phyloP scores from a whole-genome alignment of 2,888 invertebrate genomes.

The Drosophila hamatofila region DNA sequence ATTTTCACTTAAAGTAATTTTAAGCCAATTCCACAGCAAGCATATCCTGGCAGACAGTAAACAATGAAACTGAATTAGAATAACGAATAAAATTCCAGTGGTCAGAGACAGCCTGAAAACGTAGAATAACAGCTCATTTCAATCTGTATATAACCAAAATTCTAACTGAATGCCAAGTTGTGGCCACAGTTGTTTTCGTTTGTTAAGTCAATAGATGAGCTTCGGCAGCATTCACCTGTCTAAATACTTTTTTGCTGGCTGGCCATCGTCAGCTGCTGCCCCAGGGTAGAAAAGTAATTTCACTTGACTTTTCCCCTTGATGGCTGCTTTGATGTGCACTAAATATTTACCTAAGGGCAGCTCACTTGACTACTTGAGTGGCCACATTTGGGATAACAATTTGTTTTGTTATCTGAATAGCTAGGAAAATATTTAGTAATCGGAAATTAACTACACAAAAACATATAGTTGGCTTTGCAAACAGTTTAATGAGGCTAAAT shows the following conservation, averaged over 20 bases:
- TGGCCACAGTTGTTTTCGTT: conserved; percentile 50
- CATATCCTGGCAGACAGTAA: neutral
- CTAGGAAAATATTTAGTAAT: neutral
- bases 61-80: neutral
- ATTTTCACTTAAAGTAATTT: neutral
- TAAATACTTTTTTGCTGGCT: neutral
- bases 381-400: neutral
- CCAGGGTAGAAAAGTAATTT: conserved; percentile 47
- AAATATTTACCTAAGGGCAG: conserved; percentile 18
- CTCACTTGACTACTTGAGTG: conserved; percentile 9
- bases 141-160: neutral
- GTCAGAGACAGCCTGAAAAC: neutral
- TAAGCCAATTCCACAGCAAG: neutral
- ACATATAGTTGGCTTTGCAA: neutral
- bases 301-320: conserved; percentile 17
- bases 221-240: conserved; percentile 11
- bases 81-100: neutral
- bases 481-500: neutral
- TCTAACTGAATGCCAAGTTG: neutral
- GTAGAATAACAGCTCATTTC: neutral
- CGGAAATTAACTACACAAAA: neutral
- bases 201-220: conserved; percentile 32
- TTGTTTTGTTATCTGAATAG: neutral
- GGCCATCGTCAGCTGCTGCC: conserved; percentile 26
- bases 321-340: conserved; percentile 28